These are phyloP conservation scores for Rhegmatorhina hoffmannsi DNA, from an alignment of 2,113 vertebrate species.

Conservation along the genomic window DNA sequence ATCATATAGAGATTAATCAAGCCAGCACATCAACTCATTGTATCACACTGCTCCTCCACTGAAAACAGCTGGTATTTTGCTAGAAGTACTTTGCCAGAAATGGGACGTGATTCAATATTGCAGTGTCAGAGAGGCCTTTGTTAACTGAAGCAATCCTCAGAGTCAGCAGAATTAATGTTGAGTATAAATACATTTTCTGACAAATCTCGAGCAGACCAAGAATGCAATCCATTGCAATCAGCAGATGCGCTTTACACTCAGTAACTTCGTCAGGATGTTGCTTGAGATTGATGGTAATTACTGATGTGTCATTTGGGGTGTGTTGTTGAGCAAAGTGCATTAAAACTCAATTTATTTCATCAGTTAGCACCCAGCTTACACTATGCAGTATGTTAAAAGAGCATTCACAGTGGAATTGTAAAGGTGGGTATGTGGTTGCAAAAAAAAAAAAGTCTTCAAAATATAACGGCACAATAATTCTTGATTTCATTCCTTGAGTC, in stretches of 20 bases:
- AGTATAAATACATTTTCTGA: slow-evolving; percentile 60
- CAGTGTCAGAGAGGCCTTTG: slow-evolving; percentile 58
- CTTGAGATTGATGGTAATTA: slow-evolving; percentile 48
- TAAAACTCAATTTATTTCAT: slow-evolving; percentile 61
- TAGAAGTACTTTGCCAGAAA: slow-evolving; percentile 40
- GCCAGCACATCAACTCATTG: slow-evolving; percentile 19
- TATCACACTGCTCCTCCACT: slow-evolving; percentile 34
- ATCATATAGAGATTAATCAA: slow-evolving; percentile 56
- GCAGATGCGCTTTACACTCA: slow-evolving; percentile 37
- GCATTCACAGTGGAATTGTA: background rate
- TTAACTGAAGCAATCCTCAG: slow-evolving; percentile 12
- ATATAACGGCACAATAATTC: background rate
- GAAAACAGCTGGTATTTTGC: slow-evolving; percentile 64
- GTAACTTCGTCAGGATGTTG: slow-evolving; percentile 39
- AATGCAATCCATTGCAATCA: slow-evolving; percentile 42
- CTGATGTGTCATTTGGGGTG: slow-evolving; percentile 47
- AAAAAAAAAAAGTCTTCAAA: background rate
- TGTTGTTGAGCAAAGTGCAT: slow-evolving; percentile 49
- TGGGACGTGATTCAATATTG: slow-evolving; percentile 40
- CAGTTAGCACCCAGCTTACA: background rate
- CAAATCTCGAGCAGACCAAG: slow-evolving; percentile 19
- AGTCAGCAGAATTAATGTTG: slow-evolving; percentile 62
- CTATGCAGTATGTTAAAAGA: background rate
- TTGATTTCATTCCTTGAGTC: background rate
- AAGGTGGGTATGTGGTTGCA: background rate